Base-by-base conservation (phyloP, 1,140 invertebrate genomes). In the Harlomillsia oculata region DNA sequence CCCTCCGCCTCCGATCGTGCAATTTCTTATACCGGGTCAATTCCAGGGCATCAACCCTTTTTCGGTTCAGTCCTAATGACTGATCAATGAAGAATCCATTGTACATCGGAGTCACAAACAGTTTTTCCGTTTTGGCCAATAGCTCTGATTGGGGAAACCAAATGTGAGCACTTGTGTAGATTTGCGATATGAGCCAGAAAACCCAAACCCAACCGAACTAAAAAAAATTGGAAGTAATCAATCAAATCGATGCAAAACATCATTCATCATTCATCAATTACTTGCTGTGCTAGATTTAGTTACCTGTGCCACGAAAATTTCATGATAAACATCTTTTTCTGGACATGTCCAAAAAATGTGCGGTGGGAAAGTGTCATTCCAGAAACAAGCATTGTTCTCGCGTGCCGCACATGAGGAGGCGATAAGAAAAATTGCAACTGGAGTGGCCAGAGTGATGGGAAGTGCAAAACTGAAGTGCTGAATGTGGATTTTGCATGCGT, bases 1-100 rank as follows among this genome's bases (percentile, higher is more conserved):
- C 2, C 18, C 23, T 28, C 14, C 28, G 23, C 25, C 16, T 25
- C 32, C 8, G 44, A 2, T 40, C 37, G 44, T 13, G 21, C 34
- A 39, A 26, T 20, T 50, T 45, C 30, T 0, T 29, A 8, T 3
- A 25, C 25, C 23, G 29, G 25, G 8, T 57, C 18, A 5, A 57
- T 37, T 3, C 40, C 21, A 4, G n/a, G n/a, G n/a, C n/a, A n/a
- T n/a, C n/a, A n/a, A 25, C 16, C n/a, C 41, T 44, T 29, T 41
- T 54, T 26, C 60, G 44, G 37, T 79, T 80, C 28, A 80, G 66
- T 48, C 74, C 71, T 2, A 80, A 59, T 0, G 75, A 76, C 59
- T 80, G 78, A 59, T 80, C 79, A 34, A 79, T 68, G 50, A 79
- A 67, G 1, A 74, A 64, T 2, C 70, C 72, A 60, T 72, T 73